Conservation (phyloP, 1,140 invertebrate species). For the Popillia japonica region DNA sequence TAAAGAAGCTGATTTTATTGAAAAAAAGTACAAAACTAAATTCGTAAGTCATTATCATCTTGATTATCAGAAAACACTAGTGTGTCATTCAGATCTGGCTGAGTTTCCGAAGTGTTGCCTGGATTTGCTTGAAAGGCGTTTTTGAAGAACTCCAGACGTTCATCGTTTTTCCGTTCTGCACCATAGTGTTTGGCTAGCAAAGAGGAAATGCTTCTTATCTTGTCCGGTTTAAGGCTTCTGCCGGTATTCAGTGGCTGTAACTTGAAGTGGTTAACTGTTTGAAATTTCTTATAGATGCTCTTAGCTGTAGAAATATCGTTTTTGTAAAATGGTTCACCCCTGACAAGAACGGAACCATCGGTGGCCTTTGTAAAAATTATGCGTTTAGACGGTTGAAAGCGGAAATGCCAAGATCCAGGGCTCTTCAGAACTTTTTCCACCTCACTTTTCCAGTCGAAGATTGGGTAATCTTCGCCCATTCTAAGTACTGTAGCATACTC, state of each 20-base stretch:
- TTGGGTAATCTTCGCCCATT: slow-evolving; percentile 4
- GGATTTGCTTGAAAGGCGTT: slow-evolving; percentile 10
- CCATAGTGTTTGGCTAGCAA: slow-evolving; percentile 12
- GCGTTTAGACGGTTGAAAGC: slow-evolving; percentile 30
- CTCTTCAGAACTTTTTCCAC: slow-evolving; percentile 3
- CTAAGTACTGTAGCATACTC: slow-evolving; percentile 22
- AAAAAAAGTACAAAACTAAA: neutral
- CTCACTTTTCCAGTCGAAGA: slow-evolving; percentile 23
- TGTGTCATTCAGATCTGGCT: too few relatives aligned
- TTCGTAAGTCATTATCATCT: too few relatives aligned
- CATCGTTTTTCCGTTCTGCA: neutral
- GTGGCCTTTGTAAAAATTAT: slow-evolving; percentile 35
- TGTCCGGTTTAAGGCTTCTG: slow-evolving; percentile 34
- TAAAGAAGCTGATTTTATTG: neutral
- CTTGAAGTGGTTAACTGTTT: slow-evolving; percentile 4
- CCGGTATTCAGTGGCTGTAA: slow-evolving; percentile 38
- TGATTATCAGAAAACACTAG: too few relatives aligned
- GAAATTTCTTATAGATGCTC: neutral
- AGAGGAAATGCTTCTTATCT: slow-evolving; percentile 21
- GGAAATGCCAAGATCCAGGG: slow-evolving; percentile 10
- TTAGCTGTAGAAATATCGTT: slow-evolving; percentile 22
- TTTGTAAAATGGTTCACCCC: slow-evolving; percentile 26
- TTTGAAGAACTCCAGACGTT: neutral
- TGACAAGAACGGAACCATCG: slow-evolving; percentile 22
- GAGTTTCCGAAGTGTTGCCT: neutral